Base-by-base conservation (phyloP, 2,113 vertebrate genomes). In the Epinephelus moara region DNA sequence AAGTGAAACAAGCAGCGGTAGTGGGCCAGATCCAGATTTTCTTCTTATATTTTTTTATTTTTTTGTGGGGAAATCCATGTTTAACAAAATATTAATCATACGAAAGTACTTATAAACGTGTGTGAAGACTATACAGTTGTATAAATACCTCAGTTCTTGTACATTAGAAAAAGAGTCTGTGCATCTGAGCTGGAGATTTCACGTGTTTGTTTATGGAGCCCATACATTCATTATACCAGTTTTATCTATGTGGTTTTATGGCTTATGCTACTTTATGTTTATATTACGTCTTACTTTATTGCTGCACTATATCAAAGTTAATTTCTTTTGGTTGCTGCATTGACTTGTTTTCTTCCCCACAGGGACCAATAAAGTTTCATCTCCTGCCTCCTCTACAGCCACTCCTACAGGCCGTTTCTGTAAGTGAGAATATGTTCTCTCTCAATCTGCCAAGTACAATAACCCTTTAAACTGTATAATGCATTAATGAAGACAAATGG, bases 401-500 rank as follows among this genome's bases (percentile, higher is more conserved):
- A 23, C 73, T 68, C 21, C 63, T 61, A n/a, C 27, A 25, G 21
- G n/a, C 19, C 63, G 6, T 37, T 59, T 69, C 70, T 69, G 1
- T 72, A 42, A 76, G 70, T 84, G 67, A 49, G 45, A 70, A 68
- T 33, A 19, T 40, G 27, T 60, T 81, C 40, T 63, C 19, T 70
- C 42, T 79, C 56, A 0, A 25, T 21, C 45, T 75, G 70, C 78
- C 81, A 72, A 85, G 66, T 62, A 30, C 72, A 66, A 82, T 69
- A 79, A 72, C 59, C 37, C 13, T 68, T 69, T 67, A 86, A 62
- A 80, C 55, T 72, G 33, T 76, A 52, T 62, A 49, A 79, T 27
- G 66, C 74, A 70, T 87, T 84, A 89, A 85, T 87, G 70, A 80
- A 82, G 75, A 87, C 75, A 73, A 73, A 79, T 74, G 17, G 50